Evolutionary conservation across 1,140 invertebrate species (phyloP).

Genomic region (Drosophila oshimai): DNA sequence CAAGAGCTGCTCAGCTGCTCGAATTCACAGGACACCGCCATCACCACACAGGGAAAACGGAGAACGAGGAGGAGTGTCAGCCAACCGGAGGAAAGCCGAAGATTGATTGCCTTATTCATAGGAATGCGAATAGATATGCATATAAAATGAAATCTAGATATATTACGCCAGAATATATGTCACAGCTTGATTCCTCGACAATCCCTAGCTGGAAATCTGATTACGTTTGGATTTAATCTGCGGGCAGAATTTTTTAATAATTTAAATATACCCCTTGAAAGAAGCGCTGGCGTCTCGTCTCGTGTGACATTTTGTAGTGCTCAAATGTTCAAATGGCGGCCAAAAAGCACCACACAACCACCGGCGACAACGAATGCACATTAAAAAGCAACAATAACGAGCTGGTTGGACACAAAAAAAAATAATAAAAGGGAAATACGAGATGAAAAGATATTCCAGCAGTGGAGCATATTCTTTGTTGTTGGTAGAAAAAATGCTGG

Average conservation of each 20-base stretch:
- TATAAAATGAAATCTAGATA: slow-evolving; percentile 33
- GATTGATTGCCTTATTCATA: slow-evolving; percentile 39
- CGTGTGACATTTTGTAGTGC: slow-evolving; percentile 61
- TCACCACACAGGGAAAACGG: slow-evolving; percentile 4
- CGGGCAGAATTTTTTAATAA: background rate
- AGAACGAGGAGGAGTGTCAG: background rate
- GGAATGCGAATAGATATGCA: slow-evolving; percentile 45
- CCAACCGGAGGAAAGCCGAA: slow-evolving; percentile 14
- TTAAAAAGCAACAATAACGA: slow-evolving; percentile 70
- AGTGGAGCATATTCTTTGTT: slow-evolving; percentile 58
- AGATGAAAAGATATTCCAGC: slow-evolving; percentile 15
- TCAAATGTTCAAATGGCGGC: slow-evolving; percentile 56
- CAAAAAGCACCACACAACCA: background rate
- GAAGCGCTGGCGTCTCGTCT: slow-evolving; percentile 26
- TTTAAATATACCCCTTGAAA: background rate
- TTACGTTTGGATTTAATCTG: background rate
- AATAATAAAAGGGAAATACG: background rate
- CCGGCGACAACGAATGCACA: slow-evolving; percentile 61
- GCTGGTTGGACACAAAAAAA: slow-evolving; percentile 11
- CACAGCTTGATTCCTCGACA: background rate
- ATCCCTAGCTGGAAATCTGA: background rate
- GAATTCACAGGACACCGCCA: slow-evolving; percentile 61
- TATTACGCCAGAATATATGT: slow-evolving; percentile 10
- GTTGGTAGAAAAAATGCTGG: slow-evolving; percentile 13
- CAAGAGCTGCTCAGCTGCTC: slow-evolving; percentile 64